Base-by-base conservation (phyloP, 1,140 invertebrate species). In the Elymnias hypermnestra region DNA sequence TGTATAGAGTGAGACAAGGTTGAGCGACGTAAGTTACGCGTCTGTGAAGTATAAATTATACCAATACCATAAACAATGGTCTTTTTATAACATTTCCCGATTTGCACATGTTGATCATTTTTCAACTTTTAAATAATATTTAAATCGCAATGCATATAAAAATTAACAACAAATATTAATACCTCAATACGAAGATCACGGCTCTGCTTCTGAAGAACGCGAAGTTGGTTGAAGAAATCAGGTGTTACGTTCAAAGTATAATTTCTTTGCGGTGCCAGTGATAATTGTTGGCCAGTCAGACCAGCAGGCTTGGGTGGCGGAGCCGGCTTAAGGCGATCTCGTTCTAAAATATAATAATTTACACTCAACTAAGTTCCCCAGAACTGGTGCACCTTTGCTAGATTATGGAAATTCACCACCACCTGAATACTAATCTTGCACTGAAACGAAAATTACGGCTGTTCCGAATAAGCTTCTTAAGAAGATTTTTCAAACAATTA, bases 1-100 rank as follows among this genome's bases (percentile, higher is more conserved):
- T 94, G 93, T 44, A 96, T 94, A 0, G 95, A 93, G 72, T 98
- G 96, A 0, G 95, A 91, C 73, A 97, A 93, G 1, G 97, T 97
- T 71, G 97, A 92, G 8, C 96, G 89, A 2, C 96, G 88, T 13
- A 99, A 84, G 65, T 95, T 95, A 45, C 93, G 76, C n/a, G 81
- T 85, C 86, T 87, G 74, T 14, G 53, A 40, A 75, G 35, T 65
- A 72, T 59, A 39, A n/a, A 52, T 18, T 25, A 39, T 31, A 43
- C 17, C 37, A 17, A 42, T 42, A 50, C 40, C 37, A 3, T 14
- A 41, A 9, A 38, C 22, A n/a, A n/a, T n/a, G n/a, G n/a, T n/a
- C n/a, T n/a, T n/a, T n/a, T n/a, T n/a, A n/a, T n/a, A n/a, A n/a
- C n/a, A n/a, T n/a, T n/a, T n/a, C n/a, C n/a, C n/a, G n/a, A n/a